A percentile compares a stretch with the other conserved stretches of the same genome.
phyloP scores from a whole-genome alignment of 1,140 invertebrate species.

The Cheumatopsyche charites region DNA sequence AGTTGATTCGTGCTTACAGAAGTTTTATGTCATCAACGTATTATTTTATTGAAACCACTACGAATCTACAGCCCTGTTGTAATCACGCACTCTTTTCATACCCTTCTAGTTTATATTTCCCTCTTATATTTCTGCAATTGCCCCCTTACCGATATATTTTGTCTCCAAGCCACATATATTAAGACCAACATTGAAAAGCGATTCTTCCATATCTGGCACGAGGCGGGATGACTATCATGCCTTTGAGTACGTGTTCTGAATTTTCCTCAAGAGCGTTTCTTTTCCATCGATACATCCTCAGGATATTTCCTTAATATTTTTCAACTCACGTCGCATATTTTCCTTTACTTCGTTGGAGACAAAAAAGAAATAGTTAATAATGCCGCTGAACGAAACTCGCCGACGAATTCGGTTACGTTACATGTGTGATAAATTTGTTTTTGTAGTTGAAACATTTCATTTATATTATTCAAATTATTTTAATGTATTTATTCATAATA shows the following conservation, averaged over 20 bases:
- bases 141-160: constrained; percentile 26
- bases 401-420: not conserved
- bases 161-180: constrained; percentile 38
- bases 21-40: too few relatives aligned
- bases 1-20: too few relatives aligned
- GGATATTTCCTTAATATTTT: constrained; percentile 26
- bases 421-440: not conserved
- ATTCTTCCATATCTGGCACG: constrained; percentile 43
- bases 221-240: constrained; percentile 41
- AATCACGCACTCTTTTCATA: too few relatives aligned
- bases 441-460: too few relatives aligned
- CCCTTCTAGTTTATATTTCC: too few relatives aligned
- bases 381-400: not conserved
- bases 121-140: constrained; percentile 21
- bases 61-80: too few relatives aligned
- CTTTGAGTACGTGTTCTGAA: constrained; percentile 41
- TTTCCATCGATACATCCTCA: not conserved
- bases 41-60: too few relatives aligned
- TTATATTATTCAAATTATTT: too few relatives aligned
- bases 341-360: not conserved
- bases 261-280: constrained; percentile 15
- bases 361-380: constrained; percentile 25
- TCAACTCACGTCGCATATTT: constrained; percentile 33
- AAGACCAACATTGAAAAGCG: constrained; percentile 43
- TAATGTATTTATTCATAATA: too few relatives aligned